phyloP scores from a whole-genome alignment of 2,797 vertebrate species.

The Sparidentex hasta region DNA sequence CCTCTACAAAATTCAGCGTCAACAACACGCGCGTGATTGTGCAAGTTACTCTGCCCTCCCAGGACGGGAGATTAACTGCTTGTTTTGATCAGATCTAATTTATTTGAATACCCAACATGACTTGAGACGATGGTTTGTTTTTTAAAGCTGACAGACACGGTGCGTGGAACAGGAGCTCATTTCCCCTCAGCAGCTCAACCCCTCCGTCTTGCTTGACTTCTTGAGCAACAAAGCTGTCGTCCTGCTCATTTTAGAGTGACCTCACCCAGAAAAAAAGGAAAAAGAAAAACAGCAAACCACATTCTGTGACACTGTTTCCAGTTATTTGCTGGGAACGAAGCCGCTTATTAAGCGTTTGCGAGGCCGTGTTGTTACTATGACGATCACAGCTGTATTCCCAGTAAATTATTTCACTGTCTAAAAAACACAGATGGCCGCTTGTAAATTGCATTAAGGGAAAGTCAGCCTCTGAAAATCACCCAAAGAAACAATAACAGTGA shows the following conservation, averaged over 20 bases:
- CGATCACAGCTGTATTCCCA: conserved; percentile 51
- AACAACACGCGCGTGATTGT: conserved; percentile 42
- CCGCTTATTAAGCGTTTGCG: conserved; percentile 40
- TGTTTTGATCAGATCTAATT: conserved; percentile 32
- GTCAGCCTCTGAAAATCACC: conserved; percentile 22
- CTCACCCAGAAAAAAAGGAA: neutral
- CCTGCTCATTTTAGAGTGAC: neutral
- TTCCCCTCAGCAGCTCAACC: neutral
- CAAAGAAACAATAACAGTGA: conserved; percentile 1
- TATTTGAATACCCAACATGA: conserved; percentile 47
- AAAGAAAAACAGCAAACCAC: conserved; percentile 2
- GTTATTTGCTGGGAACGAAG: conserved; percentile 2
- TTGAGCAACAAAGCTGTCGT: neutral
- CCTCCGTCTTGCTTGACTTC: neutral
- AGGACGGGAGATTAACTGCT: conserved; percentile 11
- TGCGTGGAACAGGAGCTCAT: neutral
- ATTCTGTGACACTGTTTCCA: neutral
- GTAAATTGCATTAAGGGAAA: conserved; percentile 19
- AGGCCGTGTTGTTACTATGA: conserved; percentile 31
- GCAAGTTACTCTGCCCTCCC: conserved; percentile 16
- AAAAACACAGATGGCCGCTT: conserved; percentile 61
- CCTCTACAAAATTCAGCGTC: conserved; percentile 42
- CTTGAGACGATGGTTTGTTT: conserved; percentile 8
- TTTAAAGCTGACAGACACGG: conserved; percentile 25
- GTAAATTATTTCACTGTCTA: conserved; percentile 42